phyloP scores from a whole-genome alignment of 2,888 invertebrate species.

The Ochlodes sylvanus region DNA sequence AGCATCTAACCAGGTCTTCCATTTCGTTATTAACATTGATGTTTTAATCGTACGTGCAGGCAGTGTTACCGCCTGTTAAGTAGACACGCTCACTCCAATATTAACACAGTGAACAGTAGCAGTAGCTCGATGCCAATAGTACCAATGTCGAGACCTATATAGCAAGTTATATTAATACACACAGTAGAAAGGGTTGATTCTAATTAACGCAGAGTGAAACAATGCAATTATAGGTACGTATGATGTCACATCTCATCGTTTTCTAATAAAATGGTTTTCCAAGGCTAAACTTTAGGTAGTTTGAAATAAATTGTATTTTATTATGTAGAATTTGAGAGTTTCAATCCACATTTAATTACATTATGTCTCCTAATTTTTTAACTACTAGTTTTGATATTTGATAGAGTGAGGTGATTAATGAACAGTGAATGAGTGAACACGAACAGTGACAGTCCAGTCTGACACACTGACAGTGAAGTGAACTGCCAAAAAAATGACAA shows the following conservation, averaged over 20 bases:
- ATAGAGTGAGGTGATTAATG: too few species aligned
- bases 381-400: too few species aligned
- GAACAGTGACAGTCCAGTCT: too few species aligned
- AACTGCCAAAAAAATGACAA: too few species aligned
- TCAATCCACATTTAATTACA: neutral
- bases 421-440: too few species aligned
- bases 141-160: conserved; percentile 3
- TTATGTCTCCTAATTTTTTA: neutral
- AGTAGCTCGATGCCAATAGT: conserved; percentile 28
- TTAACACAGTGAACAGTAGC: conserved; percentile 12
- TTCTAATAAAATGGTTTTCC: neutral
- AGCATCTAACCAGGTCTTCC: conserved; percentile 71
- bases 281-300: neutral
- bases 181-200: conserved; percentile 12
- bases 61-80: neutral
- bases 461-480: too few species aligned
- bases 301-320: neutral
- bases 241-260: neutral
- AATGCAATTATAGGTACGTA: neutral
- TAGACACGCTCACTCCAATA: conserved; percentile 17
- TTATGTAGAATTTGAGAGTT: too few species aligned
- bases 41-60: conserved; percentile 9
- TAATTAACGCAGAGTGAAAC: conserved; percentile 8
- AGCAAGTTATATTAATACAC: conserved; percentile 24
- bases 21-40: conserved; percentile 47